phyloP scores from a whole-genome alignment of 2,888 invertebrate species.

The Ophion costatus region DNA sequence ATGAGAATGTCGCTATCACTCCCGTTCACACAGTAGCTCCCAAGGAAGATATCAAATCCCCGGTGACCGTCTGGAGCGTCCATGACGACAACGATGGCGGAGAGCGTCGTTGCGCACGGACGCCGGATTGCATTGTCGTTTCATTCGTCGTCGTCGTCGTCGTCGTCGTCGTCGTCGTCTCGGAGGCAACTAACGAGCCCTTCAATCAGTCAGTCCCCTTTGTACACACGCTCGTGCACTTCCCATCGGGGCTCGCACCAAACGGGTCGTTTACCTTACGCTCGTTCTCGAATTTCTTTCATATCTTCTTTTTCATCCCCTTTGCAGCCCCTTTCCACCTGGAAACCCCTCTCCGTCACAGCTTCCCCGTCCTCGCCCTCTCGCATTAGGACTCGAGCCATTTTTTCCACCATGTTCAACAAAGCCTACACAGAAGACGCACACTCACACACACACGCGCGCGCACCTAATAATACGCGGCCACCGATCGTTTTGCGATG shows the following conservation, averaged over 20 bases:
- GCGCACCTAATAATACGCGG: too few relatives aligned
- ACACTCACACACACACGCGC: too few relatives aligned
- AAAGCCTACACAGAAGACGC: too few relatives aligned
- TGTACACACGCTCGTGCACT: slow-evolving; percentile 24
- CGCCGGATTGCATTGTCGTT: slow-evolving; percentile 41
- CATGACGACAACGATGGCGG: background rate
- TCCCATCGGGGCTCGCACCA: slow-evolving; percentile 39
- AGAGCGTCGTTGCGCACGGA: slow-evolving; percentile 9
- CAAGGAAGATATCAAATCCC: slow-evolving; percentile 39
- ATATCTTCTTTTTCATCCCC: slow-evolving; percentile 27
- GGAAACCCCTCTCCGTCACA: background rate
- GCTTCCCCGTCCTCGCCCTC: background rate
- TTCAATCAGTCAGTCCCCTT: slow-evolving; percentile 58
- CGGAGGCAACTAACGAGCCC: slow-evolving; percentile 57
- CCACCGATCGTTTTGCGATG: too few relatives aligned
- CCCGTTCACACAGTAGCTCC: background rate
- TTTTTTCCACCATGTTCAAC: background rate
- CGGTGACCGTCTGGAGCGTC: background rate
- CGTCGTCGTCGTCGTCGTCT: too few relatives aligned
- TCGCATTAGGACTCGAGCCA: background rate
- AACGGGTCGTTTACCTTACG: slow-evolving; percentile 43
- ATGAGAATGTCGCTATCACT: background rate
- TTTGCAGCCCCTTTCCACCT: background rate
- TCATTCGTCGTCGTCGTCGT: slow-evolving; percentile 48
- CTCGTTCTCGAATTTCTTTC: slow-evolving; percentile 27